These are phyloP conservation scores for Mesocricetus auratus DNA, from an alignment of 2,113 vertebrate genomes.

Conservation along the genomic window DNA sequence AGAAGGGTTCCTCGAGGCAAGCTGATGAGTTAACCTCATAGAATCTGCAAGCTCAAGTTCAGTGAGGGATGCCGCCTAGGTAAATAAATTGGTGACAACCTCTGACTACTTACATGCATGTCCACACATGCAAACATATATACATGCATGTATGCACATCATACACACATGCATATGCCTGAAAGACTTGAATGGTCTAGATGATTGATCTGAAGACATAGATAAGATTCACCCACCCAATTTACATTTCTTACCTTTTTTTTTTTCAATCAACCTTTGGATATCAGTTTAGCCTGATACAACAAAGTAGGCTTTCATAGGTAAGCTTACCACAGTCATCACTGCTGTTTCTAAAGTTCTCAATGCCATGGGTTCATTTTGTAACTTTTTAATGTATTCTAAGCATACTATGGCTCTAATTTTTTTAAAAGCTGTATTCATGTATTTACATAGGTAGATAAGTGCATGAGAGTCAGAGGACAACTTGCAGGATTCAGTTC, in stretches of 20 bases:
- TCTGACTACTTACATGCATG: not conserved
- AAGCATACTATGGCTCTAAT: not conserved
- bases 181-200: not conserved
- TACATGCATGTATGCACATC: not conserved
- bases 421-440: not conserved
- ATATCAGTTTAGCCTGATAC: not conserved
- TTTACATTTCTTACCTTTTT: not conserved
- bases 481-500: not conserved
- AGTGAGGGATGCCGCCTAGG: too few relatives aligned
- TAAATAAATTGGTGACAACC: not conserved
- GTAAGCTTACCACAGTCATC: not conserved
- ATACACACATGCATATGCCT: not conserved
- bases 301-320: not conserved
- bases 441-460: too few relatives aligned
- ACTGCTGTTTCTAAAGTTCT: not conserved
- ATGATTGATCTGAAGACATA: slow-evolving; percentile 7
- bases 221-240: slow-evolving; percentile 25
- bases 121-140: not conserved
- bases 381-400: slow-evolving; percentile 10
- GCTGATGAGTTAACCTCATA: not conserved
- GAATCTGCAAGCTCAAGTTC: not conserved
- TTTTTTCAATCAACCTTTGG: slow-evolving; percentile 12
- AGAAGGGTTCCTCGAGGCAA: not conserved
- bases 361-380: slow-evolving; percentile 21
- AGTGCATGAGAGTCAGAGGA: too few relatives aligned